These are phyloP conservation scores for Leiothrix lutea DNA, from an alignment of 2,113 vertebrate species.

Conservation along the genomic window DNA sequence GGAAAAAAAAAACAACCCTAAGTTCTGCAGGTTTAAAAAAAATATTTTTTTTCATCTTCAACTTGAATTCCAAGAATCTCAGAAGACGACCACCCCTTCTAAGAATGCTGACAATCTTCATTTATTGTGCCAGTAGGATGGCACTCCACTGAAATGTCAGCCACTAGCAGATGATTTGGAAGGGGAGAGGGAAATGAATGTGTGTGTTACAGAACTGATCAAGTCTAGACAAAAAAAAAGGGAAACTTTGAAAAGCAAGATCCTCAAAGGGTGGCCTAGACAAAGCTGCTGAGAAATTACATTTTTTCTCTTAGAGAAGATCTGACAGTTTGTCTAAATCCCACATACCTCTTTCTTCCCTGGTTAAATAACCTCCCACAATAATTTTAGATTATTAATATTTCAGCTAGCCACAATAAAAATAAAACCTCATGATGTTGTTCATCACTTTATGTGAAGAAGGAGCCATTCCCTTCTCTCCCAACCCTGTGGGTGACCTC, in stretches of 20 bases:
- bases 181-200: not conserved
- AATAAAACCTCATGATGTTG: not conserved
- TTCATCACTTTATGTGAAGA: not conserved
- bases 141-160: slow-evolving; percentile 38
- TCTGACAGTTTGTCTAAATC: not conserved
- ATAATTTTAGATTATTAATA: not conserved
- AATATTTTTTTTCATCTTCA: not conserved
- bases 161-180: slow-evolving; percentile 33
- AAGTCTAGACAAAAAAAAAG: not conserved
- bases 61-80: slow-evolving; percentile 55
- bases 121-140: slow-evolving; percentile 36
- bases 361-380: not conserved
- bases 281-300: not conserved
- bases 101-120: slow-evolving; percentile 33
- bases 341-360: not conserved
- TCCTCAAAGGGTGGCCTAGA: not conserved
- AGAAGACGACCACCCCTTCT: slow-evolving; percentile 22
- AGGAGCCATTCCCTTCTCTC: not conserved
- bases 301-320: not conserved
- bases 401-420: not conserved
- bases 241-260: not conserved
- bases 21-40: slow-evolving; percentile 35
- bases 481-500: not conserved
- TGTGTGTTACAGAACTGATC: not conserved
- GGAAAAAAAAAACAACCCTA: not conserved